A percentile compares a stretch with the other conserved stretches of the same genome.
Evolutionary conservation across 2,888 invertebrate species (phyloP).

Genomic region (Actias luna): DNA sequence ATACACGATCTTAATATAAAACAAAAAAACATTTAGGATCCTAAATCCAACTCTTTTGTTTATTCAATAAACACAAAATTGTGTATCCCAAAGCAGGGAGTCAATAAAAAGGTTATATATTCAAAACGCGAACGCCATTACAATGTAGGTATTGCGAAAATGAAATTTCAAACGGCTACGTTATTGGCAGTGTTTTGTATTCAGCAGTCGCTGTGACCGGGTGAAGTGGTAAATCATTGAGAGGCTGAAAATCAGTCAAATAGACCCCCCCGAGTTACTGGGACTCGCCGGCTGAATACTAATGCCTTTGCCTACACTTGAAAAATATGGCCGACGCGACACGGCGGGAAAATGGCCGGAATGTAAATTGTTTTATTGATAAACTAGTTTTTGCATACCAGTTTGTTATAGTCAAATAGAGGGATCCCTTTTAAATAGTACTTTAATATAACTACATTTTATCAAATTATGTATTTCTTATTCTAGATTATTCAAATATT

Average conservation of each 20-base stretch:
- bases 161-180: conserved; percentile 70
- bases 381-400: neutral
- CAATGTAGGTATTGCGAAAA: conserved; percentile 50
- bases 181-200: conserved; percentile 67
- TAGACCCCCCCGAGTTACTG: conserved; percentile 74
- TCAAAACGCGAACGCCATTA: conserved; percentile 49
- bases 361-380: conserved; percentile 7
- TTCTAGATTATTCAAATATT: too few species aligned
- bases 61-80: conserved; percentile 5
- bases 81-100: conserved; percentile 27
- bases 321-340: conserved; percentile 37
- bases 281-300: conserved; percentile 60
- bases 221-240: conserved; percentile 81
- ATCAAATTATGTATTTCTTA: too few species aligned
- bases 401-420: neutral
- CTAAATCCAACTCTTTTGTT: conserved; percentile 25
- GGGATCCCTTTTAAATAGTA: neutral
- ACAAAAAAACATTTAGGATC: neutral
- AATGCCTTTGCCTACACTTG: conserved; percentile 42
- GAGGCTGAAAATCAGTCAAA: conserved; percentile 81
- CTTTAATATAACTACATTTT: too few species aligned
- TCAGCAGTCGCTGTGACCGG: conserved; percentile 72
- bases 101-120: conserved; percentile 61
- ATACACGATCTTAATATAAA: neutral
- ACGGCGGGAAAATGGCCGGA: conserved; percentile 27